Conservation (phyloP, 1,140 invertebrate genomes). For the Sarcophaga bullata region DNA sequence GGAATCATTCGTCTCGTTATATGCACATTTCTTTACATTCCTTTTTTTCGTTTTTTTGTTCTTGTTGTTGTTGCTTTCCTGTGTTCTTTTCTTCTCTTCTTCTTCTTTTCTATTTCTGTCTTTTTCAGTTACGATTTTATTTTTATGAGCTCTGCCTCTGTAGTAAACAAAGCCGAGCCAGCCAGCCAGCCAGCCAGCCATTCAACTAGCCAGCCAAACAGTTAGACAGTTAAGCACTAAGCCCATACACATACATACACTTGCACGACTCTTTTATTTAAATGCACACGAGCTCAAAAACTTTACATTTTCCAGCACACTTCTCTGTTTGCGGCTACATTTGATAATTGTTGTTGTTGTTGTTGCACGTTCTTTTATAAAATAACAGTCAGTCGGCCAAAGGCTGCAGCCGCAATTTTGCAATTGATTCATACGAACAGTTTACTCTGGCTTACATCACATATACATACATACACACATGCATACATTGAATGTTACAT, state of each 20-base stretch:
- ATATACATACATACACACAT: not conserved
- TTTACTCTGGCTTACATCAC: not conserved
- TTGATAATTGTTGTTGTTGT: not conserved
- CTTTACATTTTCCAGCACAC: not conserved
- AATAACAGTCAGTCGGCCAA: not conserved
- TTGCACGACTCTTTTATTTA: not conserved
- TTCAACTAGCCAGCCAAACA: too few relatives aligned
- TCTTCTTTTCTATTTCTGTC: conserved; percentile 25
- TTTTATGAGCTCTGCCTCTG: conserved; percentile 34
- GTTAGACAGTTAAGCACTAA: too few relatives aligned
- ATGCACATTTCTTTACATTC: conserved; percentile 1
- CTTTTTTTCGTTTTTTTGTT: too few relatives aligned
- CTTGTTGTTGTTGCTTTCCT: not conserved
- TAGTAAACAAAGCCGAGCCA: conserved; percentile 23
- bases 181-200: too few relatives aligned
- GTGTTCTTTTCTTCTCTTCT: not conserved
- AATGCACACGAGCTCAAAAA: not conserved
- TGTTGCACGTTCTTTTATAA: not conserved
- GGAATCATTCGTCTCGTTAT: conserved; percentile 6
- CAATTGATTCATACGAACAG: not conserved
- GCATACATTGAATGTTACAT: not conserved
- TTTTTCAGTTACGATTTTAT: not conserved
- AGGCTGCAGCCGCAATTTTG: not conserved
- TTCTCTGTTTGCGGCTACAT: not conserved
- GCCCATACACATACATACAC: not conserved